Percentiles rank a stretch among this genome's conserved stretches.
Conservation (phyloP, 2,113 vertebrate species). For the Cyphomyrus plagiostoma region DNA sequence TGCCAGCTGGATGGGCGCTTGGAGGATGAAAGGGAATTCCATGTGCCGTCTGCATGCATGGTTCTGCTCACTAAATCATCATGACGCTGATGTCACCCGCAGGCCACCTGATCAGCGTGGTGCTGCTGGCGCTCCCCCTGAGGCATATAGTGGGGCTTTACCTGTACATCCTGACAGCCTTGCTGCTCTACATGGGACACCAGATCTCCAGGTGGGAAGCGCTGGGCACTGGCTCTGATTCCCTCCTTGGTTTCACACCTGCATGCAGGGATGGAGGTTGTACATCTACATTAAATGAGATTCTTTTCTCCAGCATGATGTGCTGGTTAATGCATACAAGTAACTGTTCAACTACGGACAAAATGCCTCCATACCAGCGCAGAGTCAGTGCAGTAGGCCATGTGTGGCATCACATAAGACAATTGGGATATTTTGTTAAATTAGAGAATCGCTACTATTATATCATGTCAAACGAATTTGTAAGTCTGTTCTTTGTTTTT, state of each 20-base stretch:
- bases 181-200: constrained; percentile 70
- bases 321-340: not conserved
- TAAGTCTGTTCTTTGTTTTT: not conserved
- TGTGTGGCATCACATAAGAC: not conserved
- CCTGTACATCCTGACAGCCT: constrained; percentile 64
- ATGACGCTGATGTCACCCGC: not conserved
- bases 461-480: not conserved
- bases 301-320: not conserved
- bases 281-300: not conserved
- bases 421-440: not conserved
- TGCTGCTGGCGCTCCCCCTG: constrained; percentile 66
- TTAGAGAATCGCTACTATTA: not conserved
- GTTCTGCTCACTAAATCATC: not conserved
- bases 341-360: not conserved
- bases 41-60: not conserved
- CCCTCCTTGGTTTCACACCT: not conserved
- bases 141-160: constrained; percentile 72
- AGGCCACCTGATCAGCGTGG: constrained; percentile 69
- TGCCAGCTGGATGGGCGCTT: not conserved
- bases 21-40: not conserved
- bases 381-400: not conserved
- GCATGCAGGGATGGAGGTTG: not conserved
- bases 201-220: constrained; percentile 66
- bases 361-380: not conserved
- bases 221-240: not conserved